Evolutionary conservation across 2,797 vertebrate species (phyloP), one percentile per base, ranked within the genome.

Genomic region (Cirrhinus molitorella): DNA sequence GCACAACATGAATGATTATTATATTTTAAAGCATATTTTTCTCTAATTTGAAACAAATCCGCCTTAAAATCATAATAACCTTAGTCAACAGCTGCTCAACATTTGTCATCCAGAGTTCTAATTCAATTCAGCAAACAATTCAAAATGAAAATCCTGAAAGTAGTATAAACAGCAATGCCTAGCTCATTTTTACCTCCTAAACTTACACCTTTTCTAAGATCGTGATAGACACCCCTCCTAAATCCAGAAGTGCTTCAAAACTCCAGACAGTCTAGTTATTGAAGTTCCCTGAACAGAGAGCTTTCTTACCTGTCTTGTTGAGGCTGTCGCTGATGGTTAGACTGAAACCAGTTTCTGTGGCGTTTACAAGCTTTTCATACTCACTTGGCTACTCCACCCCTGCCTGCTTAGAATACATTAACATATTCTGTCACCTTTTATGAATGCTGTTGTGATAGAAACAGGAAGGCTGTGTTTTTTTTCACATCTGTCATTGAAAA

Each of bases 381-480:
- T n/a, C 70, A 34, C 76, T 10, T 10, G 2, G 61, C 3, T 71
- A 83, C 85, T 86, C 85, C 87, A 73, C 85, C 85, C 80, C 31
- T 74, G 14, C 5, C 53, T 23, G 0, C 43, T 59, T 72, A 43
- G 31, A 68, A 43, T 34, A 21, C 47, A 78, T 76, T 65, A 74
- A 40, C 59, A 85, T 57, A 84, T 80, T 74, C n/a, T 63, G 13
- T 45, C 51, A 57, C 57, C 72, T 37, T 51, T 45, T 40, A 83
- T 89, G 79, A 84, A 88, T 86, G 87, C 86, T 49, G 86, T 86
- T 86, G 11, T 23, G 11, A 43, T 28, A 55, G 57, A 85, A 80
- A 66, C 73, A 88, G 31, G 66, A 55, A 17, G 5, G n/a, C n/a
- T 43, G 59, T 55, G 14, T n/a, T 28, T 55, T 0, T 1, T 25